Conservation (phyloP, 2,888 invertebrate species). For the Salticus scenicus region DNA sequence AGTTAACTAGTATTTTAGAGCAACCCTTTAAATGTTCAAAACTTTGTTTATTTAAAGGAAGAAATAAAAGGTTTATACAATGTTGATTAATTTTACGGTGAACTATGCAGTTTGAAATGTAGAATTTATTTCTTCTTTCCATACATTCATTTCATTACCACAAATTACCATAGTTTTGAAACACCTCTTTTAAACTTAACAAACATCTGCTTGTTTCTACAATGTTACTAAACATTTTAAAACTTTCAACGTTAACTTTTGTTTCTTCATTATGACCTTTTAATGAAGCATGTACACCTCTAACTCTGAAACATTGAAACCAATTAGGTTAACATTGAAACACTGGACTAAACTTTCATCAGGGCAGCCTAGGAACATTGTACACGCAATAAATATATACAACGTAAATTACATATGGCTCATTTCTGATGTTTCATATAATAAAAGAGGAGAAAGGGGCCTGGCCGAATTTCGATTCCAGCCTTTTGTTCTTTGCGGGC, state of each 20-base stretch:
- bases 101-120: too few species aligned
- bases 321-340: slow-evolving; percentile 49
- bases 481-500: slow-evolving; percentile 40
- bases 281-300: slow-evolving; percentile 27
- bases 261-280: neutral
- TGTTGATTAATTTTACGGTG: too few species aligned
- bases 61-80: too few species aligned
- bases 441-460: slow-evolving; percentile 8
- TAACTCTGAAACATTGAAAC: slow-evolving; percentile 23
- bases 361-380: neutral
- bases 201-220: neutral
- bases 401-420: neutral
- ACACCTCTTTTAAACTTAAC: slow-evolving; percentile 1
- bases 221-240: neutral
- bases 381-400: neutral
- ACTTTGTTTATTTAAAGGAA: too few species aligned
- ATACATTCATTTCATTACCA: too few species aligned
- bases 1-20: too few species aligned
- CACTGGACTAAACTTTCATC: slow-evolving; percentile 11
- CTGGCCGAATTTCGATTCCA: slow-evolving; percentile 30
- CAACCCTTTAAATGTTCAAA: too few species aligned
- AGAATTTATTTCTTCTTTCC: too few species aligned
- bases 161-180: too few species aligned
- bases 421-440: neutral
- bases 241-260: neutral